Base-by-base conservation (phyloP, 2,888 invertebrate species). In the Orthosia gracilis region DNA sequence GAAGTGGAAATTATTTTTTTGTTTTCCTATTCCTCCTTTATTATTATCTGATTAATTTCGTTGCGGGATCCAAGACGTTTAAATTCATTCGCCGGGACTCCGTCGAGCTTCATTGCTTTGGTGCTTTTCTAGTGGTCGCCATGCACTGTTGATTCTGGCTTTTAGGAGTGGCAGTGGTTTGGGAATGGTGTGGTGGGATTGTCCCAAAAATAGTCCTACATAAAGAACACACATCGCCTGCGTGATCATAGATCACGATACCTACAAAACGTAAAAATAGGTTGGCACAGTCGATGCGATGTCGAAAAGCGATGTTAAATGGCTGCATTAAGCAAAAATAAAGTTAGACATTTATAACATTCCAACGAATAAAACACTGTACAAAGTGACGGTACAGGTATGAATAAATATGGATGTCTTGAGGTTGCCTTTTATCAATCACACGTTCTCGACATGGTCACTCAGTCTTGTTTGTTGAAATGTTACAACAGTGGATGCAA, bases 331-430 rank as follows among this genome's bases (percentile, higher is more conserved):
- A 21, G 74, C n/a, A 15, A 74, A 17, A 45, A 0, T 50, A 31
- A 58, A 31, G 18, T 17, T 11, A 21, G n/a, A 73, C n/a, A n/a
- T 40, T 54, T 76, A 26, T 69, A 40, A 58, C 1, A 58, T 50
- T 54, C 18, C 3, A 78, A 45, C 0, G 1, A 13, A 73, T 13
- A 49, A n/a, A 3, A 18, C 23, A 47, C 1, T 0, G 18, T 11
- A 21, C 13, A 31, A 68, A 31, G 12, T 1, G 17, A 31, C 21
- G 3, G 15, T 40, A 40, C 40, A 40, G 9, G 40, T 40, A 40
- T 40, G 40, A 9, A 4, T 40, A 40, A 40, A 40, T 40, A 40
- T 40, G 40, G 40, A 40, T 40, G 40, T 0, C 9, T 70, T 52
- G 12, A 17, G 4, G 4, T 40, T 18, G 40, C 0, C 17, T 54